Evolutionary conservation across 2,888 invertebrate genomes (phyloP).

Genomic region (Ceratothoa steindachneri): DNA sequence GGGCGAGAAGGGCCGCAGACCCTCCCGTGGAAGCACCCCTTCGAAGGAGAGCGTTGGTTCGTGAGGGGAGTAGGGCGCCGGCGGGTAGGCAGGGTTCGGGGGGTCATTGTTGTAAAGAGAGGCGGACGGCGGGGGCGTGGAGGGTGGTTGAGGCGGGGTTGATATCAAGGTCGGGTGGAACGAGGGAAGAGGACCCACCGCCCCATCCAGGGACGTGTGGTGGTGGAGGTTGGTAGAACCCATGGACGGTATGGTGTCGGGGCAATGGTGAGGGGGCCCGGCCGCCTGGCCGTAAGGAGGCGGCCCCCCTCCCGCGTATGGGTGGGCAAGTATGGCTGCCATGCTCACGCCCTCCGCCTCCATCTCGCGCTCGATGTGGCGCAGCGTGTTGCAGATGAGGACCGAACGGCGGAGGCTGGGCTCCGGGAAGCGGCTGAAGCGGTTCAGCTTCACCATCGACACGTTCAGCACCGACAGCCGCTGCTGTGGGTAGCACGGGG

Average conservation of each 20-base stretch:
- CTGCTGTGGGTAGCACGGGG: conserved; percentile 75
- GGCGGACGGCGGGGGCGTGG: conserved; percentile 32
- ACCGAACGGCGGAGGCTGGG: conserved; percentile 84
- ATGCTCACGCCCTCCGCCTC: conserved; percentile 59
- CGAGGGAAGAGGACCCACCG: conserved; percentile 47
- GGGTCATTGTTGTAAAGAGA: conserved; percentile 32
- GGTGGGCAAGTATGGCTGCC: conserved; percentile 43
- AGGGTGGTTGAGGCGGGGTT: conserved; percentile 26
- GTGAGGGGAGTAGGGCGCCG: conserved; percentile 21
- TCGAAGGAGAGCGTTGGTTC: conserved; percentile 36
- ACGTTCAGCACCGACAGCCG: conserved; percentile 84
- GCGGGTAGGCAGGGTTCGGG: conserved; percentile 27
- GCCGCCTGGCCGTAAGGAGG: conserved; percentile 17
- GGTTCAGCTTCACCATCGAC: conserved; percentile 84
- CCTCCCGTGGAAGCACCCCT: conserved; percentile 35
- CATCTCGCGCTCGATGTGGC: conserved; percentile 83
- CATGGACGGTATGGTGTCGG: conserved; percentile 53
- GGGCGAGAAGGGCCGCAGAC: conserved; percentile 53
- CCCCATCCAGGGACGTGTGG: no score
- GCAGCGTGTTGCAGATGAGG: conserved; percentile 85
- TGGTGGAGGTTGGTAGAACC: conserved; percentile 50
- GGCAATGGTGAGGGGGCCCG: conserved; percentile 53
- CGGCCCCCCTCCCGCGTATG: conserved; percentile 26
- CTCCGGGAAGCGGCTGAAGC: conserved; percentile 81
- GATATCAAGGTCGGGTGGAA: conserved; percentile 35